phyloP scores from a whole-genome alignment of 2,888 invertebrate genomes.

The Sinodicranocentrus sp. region DNA sequence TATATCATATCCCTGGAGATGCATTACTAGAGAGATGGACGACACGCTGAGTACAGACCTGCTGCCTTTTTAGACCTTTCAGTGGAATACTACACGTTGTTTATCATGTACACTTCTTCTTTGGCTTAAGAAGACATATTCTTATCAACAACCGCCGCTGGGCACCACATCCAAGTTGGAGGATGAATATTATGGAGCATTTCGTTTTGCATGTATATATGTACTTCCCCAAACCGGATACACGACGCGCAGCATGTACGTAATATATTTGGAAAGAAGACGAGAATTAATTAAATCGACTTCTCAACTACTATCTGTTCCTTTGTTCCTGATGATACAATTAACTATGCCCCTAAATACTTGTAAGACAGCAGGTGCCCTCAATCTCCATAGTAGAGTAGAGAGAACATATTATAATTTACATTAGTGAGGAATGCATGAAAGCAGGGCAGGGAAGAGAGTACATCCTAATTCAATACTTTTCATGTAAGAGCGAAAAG shows the following conservation, averaged over 20 bases:
- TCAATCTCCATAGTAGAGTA: neutral
- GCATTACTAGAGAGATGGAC: conserved; percentile 56
- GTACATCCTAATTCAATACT: no score
- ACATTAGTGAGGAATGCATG: neutral
- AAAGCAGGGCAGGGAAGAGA: neutral
- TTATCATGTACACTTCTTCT: neutral
- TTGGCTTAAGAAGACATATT: neutral
- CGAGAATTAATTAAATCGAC: conserved; percentile 59
- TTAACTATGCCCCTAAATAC: conserved; percentile 35
- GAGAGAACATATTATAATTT: neutral
- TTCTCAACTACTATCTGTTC: conserved; percentile 39
- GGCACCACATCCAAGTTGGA: no score
- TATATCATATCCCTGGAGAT: conserved; percentile 62
- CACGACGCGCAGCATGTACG: no score
- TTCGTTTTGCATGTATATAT: no score
- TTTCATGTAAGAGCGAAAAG: no score
- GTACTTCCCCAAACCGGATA: no score
- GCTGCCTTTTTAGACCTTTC: neutral
- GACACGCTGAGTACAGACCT: conserved; percentile 26
- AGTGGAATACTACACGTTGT: neutral
- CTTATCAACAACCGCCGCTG: no score
- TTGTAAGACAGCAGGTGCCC: conserved; percentile 34
- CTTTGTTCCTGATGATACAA: conserved; percentile 24
- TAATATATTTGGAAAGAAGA: no score
- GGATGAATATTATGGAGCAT: no score